Percentiles rank a stretch among this genome's conserved stretches.
Evolutionary conservation across 2,113 vertebrate genomes (phyloP).

Genomic region (Suricata suricatta): DNA sequence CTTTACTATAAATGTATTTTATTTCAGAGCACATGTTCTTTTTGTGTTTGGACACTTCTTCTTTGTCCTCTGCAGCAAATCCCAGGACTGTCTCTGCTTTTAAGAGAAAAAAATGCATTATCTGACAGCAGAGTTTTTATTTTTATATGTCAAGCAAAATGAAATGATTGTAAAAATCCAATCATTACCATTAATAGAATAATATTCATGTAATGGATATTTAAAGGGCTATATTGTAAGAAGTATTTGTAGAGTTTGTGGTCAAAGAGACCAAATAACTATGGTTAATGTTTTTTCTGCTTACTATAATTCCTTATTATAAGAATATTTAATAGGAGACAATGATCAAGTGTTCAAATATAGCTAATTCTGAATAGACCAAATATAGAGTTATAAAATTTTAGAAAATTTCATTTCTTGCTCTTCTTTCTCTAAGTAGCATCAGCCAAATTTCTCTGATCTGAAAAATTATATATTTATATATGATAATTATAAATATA

Average conservation of each 20-base stretch:
- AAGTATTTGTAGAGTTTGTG: background rate
- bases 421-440: background rate
- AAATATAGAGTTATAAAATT: slow-evolving; percentile 14
- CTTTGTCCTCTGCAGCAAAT: background rate
- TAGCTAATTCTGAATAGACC: background rate
- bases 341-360: slow-evolving; percentile 23
- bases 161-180: slow-evolving; percentile 17
- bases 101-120: background rate
- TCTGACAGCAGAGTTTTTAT: background rate
- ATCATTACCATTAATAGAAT: background rate
- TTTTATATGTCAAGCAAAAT: slow-evolving; percentile 38
- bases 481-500: background rate
- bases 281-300: background rate
- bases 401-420: background rate
- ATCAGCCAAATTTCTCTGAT: background rate
- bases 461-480: background rate
- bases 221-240: background rate
- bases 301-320: background rate
- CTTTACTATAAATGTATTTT: background rate
- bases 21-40: background rate
- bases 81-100: background rate
- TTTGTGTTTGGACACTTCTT: background rate
- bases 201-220: background rate
- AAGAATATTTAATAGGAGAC: background rate
- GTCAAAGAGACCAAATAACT: background rate